Base-by-base conservation (phyloP, 2,797 vertebrate species). In the Diplodus sargus region DNA sequence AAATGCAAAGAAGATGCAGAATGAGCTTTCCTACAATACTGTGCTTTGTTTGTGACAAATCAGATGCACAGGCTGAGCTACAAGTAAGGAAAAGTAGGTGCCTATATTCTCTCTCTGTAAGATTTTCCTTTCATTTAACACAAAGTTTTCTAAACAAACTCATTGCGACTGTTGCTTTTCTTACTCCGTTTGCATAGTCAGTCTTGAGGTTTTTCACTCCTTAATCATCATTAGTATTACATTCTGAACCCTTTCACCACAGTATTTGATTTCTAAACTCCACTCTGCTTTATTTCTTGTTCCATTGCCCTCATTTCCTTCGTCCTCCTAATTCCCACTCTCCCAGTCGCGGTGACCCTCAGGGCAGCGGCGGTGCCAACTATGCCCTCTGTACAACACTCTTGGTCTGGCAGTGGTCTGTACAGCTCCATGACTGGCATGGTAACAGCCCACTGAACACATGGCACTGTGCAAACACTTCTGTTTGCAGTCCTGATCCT, bases 401-500 rank as follows among this genome's bases (percentile, higher is more conserved):
- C 51, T 68, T 78, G 45, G 57, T 74, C 87, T 89, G 87, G 87
- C 86, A 77, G 59, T 69, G 53, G 73, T 81, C 76, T 77, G 59
- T 71, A 73, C 60, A 69, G 67, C 81, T 85, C 76, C 89, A 82
- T 87, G 87, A 88, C 89, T 86, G 87, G 79, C 87, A 89, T 89
- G 80, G 85, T 77, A 90, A 90, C 89, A 85, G 78, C 71, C 63
- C 60, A 76, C 58, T 76, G 70, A 86, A 85, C 80, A 84, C 87
- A 78, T 73, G 56, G 74, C 15, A 39, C 81, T 39, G 67, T 66
- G 74, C 67, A 68, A 72, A 78, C 66, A 60, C 76, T 70, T 67
- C 49, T 70, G 58, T 68, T 82, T 68, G 52, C 77, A 74, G 16
- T 60, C 61, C 25, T 63, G 70, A n/a, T 9, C 28, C 39, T 58